A percentile compares a stretch with the other conserved stretches of the same genome.
phyloP scores from a whole-genome alignment of 2,888 invertebrate species.

The Leptopilina myrica region DNA sequence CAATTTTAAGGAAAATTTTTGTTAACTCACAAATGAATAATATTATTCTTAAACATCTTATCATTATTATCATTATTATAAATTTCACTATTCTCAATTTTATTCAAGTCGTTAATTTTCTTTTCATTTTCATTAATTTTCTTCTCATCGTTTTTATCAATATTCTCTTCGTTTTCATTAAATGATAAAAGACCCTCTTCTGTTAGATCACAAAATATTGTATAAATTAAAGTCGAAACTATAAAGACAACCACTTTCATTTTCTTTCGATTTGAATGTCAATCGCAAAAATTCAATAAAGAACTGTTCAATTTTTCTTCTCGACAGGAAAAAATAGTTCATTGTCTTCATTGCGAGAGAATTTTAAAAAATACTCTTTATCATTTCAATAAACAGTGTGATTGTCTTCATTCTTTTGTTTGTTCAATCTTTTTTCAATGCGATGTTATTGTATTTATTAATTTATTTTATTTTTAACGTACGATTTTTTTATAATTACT shows the following conservation, averaged over 20 bases:
- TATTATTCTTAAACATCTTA: neutral
- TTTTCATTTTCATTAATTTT: neutral
- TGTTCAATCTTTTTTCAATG: no score
- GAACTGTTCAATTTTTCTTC: neutral
- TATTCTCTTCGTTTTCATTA: neutral
- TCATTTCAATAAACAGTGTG: neutral
- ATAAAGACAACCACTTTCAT: neutral
- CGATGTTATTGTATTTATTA: no score
- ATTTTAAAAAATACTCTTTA: no score
- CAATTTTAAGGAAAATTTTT: neutral
- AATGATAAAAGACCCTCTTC: constrained; percentile 16
- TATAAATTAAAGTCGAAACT: neutral
- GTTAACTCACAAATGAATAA: neutral
- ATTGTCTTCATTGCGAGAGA: no score
- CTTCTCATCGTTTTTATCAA: neutral
- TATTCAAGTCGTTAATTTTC: neutral
- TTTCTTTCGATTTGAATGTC: neutral
- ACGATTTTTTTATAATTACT: no score
- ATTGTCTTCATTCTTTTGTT: neutral
- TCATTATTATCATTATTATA: neutral
- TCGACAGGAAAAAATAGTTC: neutral
- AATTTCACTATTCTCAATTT: neutral
- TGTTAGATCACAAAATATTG: neutral
- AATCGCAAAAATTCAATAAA: neutral
- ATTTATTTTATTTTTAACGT: no score